phyloP scores from a whole-genome alignment of 2,113 vertebrate genomes.

The Azemiops feae region DNA sequence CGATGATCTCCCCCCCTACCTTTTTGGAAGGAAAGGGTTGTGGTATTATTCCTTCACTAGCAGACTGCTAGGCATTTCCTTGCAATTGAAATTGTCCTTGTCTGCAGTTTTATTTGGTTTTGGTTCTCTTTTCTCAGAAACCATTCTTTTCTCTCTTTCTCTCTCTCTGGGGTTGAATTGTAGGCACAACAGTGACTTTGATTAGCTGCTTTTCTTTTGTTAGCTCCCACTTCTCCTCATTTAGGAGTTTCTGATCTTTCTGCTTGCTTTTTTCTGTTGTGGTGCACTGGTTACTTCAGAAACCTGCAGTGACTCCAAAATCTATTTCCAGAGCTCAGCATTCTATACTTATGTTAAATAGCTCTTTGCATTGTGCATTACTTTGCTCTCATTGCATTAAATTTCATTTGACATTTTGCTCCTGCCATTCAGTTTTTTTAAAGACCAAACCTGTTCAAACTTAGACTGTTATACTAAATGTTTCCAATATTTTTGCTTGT shows the following conservation, averaged over 20 bases:
- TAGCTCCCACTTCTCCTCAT: too few relatives aligned
- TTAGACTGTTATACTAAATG: not conserved
- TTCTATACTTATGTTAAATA: not conserved
- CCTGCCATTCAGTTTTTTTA: not conserved
- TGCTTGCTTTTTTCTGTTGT: not conserved
- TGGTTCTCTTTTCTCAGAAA: not conserved
- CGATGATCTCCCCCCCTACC: not conserved
- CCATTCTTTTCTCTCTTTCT: not conserved
- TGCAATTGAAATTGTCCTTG: not conserved
- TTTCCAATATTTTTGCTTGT: not conserved
- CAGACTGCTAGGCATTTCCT: not conserved
- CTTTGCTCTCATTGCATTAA: not conserved
- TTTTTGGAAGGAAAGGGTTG: not conserved
- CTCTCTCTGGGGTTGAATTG: not conserved
- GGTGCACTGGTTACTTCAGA: not conserved
- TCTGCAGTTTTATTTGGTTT: not conserved
- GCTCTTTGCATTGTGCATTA: not conserved
- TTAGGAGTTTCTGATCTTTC: not conserved
- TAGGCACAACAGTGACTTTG: not conserved
- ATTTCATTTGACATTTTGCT: slow-evolving; percentile 20
- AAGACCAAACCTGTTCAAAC: not conserved
- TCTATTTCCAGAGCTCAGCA: not conserved
- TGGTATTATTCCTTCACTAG: not conserved
- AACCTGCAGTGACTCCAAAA: not conserved
- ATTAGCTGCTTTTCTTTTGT: not conserved